Evolutionary conservation across 2,113 vertebrate genomes (phyloP), one percentile per base, ranked within the genome.

Genomic region (Eubucco bourcierii): DNA sequence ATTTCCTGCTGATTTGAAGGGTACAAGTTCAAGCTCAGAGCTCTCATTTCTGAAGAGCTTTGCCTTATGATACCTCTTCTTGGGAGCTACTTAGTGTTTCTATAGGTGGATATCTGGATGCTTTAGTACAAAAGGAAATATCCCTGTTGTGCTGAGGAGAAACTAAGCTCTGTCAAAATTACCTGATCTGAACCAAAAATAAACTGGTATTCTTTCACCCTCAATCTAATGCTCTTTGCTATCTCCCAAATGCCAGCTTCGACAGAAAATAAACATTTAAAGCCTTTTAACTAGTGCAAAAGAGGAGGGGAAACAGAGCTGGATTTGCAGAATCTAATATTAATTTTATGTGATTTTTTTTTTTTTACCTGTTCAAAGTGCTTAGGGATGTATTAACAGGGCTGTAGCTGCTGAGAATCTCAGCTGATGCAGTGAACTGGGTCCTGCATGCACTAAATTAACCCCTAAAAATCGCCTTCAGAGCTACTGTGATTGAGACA

Each of bases 261-360:
- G 11, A 18, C 52, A 93, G 79, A 73, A 88, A 92, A 80, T 25
- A 90, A 92, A 64, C 41, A 74, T 67, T 85, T 85, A 47, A 12
- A 71, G 52, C 24, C 33, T 75, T 25, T 67, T 86, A 58, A 80
- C 27, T 66, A n/a, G 13, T 15, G 33, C 19, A 64, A 37, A 78
- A 60, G 46, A 80, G 31, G 41, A 74, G 59, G 72, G 12, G 85
- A 95, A 75, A 17, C 28, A 74, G 61, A 90, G 25, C 47, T 78
- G 47, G 20, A 84, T 90, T 78, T 84, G 29, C 59, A 87, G 63
- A 76, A 87, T 27, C 68, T 75, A 70, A 16, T 77, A 44, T 50
- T 85, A 80, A 71, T 94, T 88, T 95, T 83, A 19, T 66, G 39
- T 46, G 9, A 67, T 47, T 83, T 80, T 95, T 94, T 94, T 77